These are phyloP conservation scores for Acanthurus tractus DNA, from an alignment of 2,797 vertebrate species.

Conservation along the genomic window DNA sequence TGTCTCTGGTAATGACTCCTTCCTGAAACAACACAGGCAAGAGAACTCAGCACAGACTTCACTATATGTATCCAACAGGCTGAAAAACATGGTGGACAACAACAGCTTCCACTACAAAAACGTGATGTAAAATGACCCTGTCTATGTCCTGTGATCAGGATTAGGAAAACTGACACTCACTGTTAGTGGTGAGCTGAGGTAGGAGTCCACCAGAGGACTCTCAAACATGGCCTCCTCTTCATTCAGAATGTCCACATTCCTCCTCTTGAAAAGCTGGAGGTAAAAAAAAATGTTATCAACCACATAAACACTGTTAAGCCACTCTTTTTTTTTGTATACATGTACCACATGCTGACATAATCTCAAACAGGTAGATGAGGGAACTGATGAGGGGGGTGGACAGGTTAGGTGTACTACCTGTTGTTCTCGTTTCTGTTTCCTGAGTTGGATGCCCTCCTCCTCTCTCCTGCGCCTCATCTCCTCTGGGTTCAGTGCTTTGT, in stretches of 20 bases:
- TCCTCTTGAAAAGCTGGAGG: constrained; percentile 95
- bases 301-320: not conserved
- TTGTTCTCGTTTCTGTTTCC: constrained; percentile 98
- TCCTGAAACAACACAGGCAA: constrained; percentile 84
- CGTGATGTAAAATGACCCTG: not conserved
- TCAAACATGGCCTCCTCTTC: constrained; percentile 95
- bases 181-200: constrained; percentile 87
- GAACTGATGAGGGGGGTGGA: not conserved
- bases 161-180: constrained; percentile 82
- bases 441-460: constrained; percentile 97
- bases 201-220: constrained; percentile 93
- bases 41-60: not conserved
- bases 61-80: not conserved
- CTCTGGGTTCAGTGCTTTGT: constrained; percentile 97
- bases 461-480: constrained; percentile 97
- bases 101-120: not conserved
- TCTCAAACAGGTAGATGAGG: not conserved
- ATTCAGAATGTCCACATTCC: constrained; percentile 95
- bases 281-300: not conserved
- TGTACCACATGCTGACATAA: not conserved
- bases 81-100: not conserved
- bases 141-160: not conserved
- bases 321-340: not conserved
- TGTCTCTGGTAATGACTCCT: constrained; percentile 95
- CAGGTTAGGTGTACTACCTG: constrained; percentile 83